Base-by-base conservation (phyloP, 2,888 invertebrate species). In the Leucoptera coffeella region DNA sequence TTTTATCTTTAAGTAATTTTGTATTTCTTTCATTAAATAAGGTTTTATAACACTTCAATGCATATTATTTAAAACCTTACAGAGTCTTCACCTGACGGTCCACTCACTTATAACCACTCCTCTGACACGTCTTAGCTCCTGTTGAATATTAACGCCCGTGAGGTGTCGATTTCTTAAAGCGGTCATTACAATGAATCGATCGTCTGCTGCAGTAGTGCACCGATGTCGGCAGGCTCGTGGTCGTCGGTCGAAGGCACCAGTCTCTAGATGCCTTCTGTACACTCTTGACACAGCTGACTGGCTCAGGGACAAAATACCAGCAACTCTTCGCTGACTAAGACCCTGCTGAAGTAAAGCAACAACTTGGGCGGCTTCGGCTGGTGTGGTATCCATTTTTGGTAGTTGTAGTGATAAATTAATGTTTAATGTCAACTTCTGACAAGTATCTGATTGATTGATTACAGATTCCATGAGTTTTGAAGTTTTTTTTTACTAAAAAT, bases 31-130 rank as follows among this genome's bases (percentile, higher is more conserved):
- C n/a, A n/a, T n/a, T n/a, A n/a, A n/a, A n/a, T n/a, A n/a, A n/a
- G n/a, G n/a, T n/a, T n/a, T n/a, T n/a, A n/a, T n/a, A n/a, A n/a
- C n/a, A n/a, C n/a, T n/a, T n/a, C n/a, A n/a, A n/a, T n/a, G n/a
- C n/a, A n/a, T n/a, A n/a, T n/a, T n/a, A n/a, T n/a, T n/a, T n/a
- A n/a, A n/a, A n/a, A n/a, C n/a, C n/a, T n/a, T n/a, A n/a, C n/a
- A n/a, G n/a, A 39, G 19, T 12, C 32, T 22, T 38, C 35, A 23
- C 29, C 38, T 30, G 1, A 37, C 36, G 30, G 38, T 40, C 34
- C 34, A 37, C 25, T 31, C 24, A 25, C 38, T 40, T 14, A 33
- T 32, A 28, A 30, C 27, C 15, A 30, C 28, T 12, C n/a, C n/a
- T n/a, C n/a, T n/a, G n/a, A n/a, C n/a, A n/a, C n/a, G n/a, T n/a